phyloP scores from a whole-genome alignment of 2,888 invertebrate genomes.

The Volucella zonaria region DNA sequence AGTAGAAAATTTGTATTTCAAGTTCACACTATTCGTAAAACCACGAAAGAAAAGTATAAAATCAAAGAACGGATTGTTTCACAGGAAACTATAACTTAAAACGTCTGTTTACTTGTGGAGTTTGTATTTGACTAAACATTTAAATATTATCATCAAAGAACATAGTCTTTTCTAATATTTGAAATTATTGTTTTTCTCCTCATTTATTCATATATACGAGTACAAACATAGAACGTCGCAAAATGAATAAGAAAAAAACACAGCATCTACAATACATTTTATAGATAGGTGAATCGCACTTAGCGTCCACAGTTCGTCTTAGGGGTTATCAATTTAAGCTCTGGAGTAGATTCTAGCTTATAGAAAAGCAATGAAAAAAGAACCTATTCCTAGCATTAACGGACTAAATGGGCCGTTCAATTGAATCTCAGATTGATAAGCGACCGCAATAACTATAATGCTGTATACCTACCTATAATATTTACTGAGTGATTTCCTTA shows the following conservation, averaged over 20 bases:
- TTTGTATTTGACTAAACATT: conserved; percentile 56
- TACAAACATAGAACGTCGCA: conserved; percentile 21
- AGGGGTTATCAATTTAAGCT: conserved; percentile 47
- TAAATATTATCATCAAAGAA: conserved; percentile 27
- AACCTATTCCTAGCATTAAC: background rate
- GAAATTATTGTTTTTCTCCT: conserved; percentile 13
- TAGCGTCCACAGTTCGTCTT: conserved; percentile 50
- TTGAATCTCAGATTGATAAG: background rate
- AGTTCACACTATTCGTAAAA: background rate
- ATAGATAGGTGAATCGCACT: conserved; percentile 46
- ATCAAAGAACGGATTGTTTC: background rate
- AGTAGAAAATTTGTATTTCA: no score
- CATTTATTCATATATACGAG: no score
- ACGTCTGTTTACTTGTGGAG: conserved; percentile 56
- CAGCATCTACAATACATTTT: conserved; percentile 9
- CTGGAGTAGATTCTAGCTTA: conserved; percentile 24
- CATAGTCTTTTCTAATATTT: conserved; percentile 18
- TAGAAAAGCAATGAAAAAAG: conserved; percentile 8
- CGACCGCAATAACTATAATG: no score
- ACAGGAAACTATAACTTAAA: conserved; percentile 10
- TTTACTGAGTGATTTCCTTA: no score
- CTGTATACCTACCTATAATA: no score
- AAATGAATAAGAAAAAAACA: conserved; percentile 16
- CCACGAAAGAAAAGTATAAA: conserved; percentile 9
- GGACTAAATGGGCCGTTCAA: background rate